phyloP scores from a whole-genome alignment of 2,113 vertebrate species.

The Phalacrocorax pelagicus region DNA sequence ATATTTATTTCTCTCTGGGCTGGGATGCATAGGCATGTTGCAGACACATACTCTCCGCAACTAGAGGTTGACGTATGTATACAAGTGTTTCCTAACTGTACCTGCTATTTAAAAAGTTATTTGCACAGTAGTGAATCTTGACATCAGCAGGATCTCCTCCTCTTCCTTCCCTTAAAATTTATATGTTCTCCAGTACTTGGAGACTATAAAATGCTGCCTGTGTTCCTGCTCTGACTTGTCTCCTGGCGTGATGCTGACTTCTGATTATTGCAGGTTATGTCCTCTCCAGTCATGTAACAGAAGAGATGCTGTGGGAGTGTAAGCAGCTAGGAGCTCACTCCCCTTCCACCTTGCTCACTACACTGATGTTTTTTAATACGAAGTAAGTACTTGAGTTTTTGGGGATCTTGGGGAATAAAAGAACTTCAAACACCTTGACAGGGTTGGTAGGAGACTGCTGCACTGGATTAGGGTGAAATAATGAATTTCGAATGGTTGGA shows the following conservation, averaged over 20 bases:
- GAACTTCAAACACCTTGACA: background rate
- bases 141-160: background rate
- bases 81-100: background rate
- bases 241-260: conserved; percentile 12
- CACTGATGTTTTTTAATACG: conserved; percentile 99
- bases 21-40: background rate
- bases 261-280: conserved; percentile 85
- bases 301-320: conserved; percentile 99
- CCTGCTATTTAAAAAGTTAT: background rate
- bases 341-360: conserved; percentile 94
- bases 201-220: background rate
- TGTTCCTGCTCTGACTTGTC: background rate
- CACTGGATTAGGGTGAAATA: background rate
- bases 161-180: background rate
- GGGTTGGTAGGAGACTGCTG: background rate
- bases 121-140: background rate
- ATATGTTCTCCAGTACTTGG: background rate
- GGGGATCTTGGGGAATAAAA: background rate
- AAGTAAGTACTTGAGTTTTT: conserved; percentile 84
- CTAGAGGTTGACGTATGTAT: background rate
- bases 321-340: conserved; percentile 98
- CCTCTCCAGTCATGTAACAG: conserved; percentile 97
- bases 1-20: background rate
- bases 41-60: background rate
- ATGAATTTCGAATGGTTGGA: background rate